A percentile compares a stretch with the other conserved stretches of the same genome.
Conservation (phyloP, 2,797 vertebrate genomes). For the Eulemur coronatus region DNA sequence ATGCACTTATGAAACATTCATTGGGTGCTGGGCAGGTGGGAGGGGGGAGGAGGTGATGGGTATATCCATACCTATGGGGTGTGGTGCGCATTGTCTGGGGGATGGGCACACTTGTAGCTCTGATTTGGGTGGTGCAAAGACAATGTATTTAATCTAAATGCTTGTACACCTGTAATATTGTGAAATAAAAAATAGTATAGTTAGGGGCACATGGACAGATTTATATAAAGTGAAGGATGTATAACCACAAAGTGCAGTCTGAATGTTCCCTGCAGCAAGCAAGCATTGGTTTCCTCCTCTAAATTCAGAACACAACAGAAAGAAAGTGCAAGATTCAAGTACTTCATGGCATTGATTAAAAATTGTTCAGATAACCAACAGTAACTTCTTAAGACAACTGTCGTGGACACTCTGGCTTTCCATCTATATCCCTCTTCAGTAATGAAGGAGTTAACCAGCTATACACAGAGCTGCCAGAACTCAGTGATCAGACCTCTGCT, state of each 20-base stretch:
- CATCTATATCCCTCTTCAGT: not conserved
- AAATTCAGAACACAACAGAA: not conserved
- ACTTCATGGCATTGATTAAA: not conserved
- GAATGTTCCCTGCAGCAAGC: not conserved
- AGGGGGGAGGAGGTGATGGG: no score
- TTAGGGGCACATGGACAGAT: not conserved
- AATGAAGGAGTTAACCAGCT: not conserved
- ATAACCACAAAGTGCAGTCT: not conserved
- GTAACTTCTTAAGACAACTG: not conserved
- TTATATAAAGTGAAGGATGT: not conserved
- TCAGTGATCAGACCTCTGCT: not conserved
- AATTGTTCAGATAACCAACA: not conserved
- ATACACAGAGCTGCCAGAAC: not conserved
- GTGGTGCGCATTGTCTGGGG: no score
- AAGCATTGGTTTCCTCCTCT: not conserved
- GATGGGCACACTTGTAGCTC: no score
- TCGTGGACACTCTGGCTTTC: not conserved
- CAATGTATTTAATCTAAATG: no score
- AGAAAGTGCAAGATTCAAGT: not conserved
- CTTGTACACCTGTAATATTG: no score
- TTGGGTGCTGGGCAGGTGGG: no score
- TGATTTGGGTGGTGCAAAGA: no score
- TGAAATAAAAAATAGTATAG: not conserved
- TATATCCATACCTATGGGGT: no score
- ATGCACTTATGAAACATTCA: no score